These are phyloP conservation scores for Neoascia interrupta DNA, from an alignment of 2,888 invertebrate species.

Conservation along the genomic window DNA sequence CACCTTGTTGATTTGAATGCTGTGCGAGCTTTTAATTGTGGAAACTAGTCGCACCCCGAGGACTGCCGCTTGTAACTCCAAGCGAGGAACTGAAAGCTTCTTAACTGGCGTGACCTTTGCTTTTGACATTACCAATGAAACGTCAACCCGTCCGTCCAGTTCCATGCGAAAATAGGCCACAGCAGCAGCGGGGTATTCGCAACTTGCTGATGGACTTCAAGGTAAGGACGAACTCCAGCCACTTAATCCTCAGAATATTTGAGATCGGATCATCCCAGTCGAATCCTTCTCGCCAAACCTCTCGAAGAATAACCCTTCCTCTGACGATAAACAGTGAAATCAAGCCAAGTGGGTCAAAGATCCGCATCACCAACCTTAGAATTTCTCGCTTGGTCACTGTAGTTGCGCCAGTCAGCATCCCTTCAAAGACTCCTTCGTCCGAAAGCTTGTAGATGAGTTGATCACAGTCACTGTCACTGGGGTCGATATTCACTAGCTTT, in stretches of 20 bases:
- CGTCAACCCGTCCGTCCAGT: neutral
- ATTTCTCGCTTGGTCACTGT: too few species aligned
- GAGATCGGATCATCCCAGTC: constrained; percentile 3
- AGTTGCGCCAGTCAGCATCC: too few species aligned
- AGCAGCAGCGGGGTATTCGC: neutral
- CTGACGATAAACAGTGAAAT: neutral
- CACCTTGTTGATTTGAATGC: too few species aligned
- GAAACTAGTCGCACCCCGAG: too few species aligned
- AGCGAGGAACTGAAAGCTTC: too few species aligned
- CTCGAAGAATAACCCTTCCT: neutral
- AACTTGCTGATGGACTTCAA: neutral
- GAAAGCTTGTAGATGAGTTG: too few species aligned
- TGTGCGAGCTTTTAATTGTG: too few species aligned
- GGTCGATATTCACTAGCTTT: neutral
- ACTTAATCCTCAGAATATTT: neutral
- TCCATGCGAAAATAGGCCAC: too few species aligned
- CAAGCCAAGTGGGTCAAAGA: constrained; percentile 3
- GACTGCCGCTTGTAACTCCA: too few species aligned
- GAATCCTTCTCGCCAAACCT: constrained; percentile 8
- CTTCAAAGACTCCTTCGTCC: too few species aligned
- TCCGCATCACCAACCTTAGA: too few species aligned
- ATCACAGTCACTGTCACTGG: neutral
- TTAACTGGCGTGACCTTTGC: constrained; percentile 15
- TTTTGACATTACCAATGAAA: constrained; percentile 4
- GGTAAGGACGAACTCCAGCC: neutral